phyloP scores from a whole-genome alignment of 2,797 vertebrate species.

The Antennarius maculatus region DNA sequence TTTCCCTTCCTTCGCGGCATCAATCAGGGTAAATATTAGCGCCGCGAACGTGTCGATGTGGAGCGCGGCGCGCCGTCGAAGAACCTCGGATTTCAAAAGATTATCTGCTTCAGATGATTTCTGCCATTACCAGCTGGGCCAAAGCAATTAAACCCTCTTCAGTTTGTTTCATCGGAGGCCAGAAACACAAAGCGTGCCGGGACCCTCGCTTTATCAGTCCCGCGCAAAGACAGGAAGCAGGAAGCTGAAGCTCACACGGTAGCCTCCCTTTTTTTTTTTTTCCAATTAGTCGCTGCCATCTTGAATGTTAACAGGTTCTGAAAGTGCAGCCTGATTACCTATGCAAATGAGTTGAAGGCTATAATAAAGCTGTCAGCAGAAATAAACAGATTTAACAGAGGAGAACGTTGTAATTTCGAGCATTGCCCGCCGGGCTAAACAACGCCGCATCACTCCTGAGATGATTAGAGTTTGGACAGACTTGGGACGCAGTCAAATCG shows the following conservation, averaged over 20 bases:
- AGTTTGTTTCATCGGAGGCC: constrained; percentile 56
- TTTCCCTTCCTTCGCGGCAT: constrained; percentile 21
- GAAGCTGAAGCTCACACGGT: constrained; percentile 41
- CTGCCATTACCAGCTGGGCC: constrained; percentile 59
- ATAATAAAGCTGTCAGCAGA: constrained; percentile 71
- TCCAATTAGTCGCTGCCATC: constrained; percentile 72
- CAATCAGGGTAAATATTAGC: constrained; percentile 42
- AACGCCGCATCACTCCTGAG: constrained; percentile 29
- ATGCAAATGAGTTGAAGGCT: constrained; percentile 68
- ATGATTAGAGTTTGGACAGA: constrained; percentile 27
- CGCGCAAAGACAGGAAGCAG: constrained; percentile 41
- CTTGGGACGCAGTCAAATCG: too few relatives aligned
- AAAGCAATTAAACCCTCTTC: constrained; percentile 72
- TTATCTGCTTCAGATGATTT: constrained; percentile 52
- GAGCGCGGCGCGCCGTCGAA: constrained; percentile 10
- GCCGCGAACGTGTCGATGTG: constrained; percentile 24
- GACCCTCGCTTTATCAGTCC: constrained; percentile 52
- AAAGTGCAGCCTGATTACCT: constrained; percentile 66
- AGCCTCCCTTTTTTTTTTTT: constrained; percentile 56
- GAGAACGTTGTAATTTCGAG: constrained; percentile 20
- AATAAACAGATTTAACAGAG: constrained; percentile 53
- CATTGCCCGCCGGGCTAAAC: constrained; percentile 40
- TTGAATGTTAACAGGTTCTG: constrained; percentile 62
- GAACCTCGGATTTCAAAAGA: constrained; percentile 50
- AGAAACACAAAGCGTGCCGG: constrained; percentile 56